Base-by-base conservation (phyloP, 92 coral and sea anemone species). In the Actinernus sp. region DNA sequence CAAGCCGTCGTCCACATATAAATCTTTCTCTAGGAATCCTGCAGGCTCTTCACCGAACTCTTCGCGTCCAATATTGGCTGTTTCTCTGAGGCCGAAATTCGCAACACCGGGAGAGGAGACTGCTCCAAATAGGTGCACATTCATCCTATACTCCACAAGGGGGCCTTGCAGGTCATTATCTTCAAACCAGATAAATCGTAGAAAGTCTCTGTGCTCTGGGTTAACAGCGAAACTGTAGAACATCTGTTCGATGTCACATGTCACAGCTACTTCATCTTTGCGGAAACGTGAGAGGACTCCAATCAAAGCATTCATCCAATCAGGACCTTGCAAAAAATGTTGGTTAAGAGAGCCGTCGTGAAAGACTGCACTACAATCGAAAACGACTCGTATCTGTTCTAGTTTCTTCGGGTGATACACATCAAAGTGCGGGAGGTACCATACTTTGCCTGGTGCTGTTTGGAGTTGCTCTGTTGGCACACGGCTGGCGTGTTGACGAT, bases 41-140 rank as follows among this genome's bases (percentile, higher is more conserved):
- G 89, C 73, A 13, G 81, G 64, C 31, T 53, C 74, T 10, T 70
- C 39, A 2, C 85, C 91, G 49, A 43, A 71, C 55, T 59, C 48
- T 19, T 64, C 49, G 46, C 53, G 52, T 6, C 76, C 62, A 6
- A 41, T 4, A 53, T 65, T 67, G 43, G 82, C 92, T 30, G 86
- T 85, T 32, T 46, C 25, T 31, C 61, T 56, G 19, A 85, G 72
- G 2, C 92, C 50, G 52, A 70, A 85, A 48, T 78, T 78, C 20
- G 92, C 77, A 6, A 69, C 85, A 13, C 80, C 81, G 5, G 69
- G 80, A 3, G 84, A 76, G 1, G 90, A 70, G 17, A 43, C 58
- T n/a, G 80, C 85, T 3, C 85, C 85, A 38, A 84, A 76, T 11
- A 76, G 65, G 79, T 76, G 85, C 16, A 81, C 76, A 21, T 81